Evolutionary conservation across 2,113 vertebrate genomes (phyloP), one percentile per base, ranked within the genome.

Genomic region (Cottus gobio): DNA sequence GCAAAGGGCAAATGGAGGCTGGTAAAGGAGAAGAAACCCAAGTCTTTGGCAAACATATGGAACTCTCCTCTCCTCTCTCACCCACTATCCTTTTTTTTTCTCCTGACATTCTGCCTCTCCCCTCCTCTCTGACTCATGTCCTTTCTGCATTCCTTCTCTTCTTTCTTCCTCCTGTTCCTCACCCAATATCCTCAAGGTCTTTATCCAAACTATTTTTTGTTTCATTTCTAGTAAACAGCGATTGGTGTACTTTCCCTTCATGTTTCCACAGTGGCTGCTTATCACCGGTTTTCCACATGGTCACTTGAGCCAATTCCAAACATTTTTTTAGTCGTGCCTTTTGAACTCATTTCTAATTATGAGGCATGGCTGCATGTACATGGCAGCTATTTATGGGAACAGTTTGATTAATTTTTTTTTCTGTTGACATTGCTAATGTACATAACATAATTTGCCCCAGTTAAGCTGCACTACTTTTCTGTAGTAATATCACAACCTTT

Each of bases 111-210:
- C 50, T 70, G 70, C 70, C 46, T 57, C 57, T 26, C 52, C 42
- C 67, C 61, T 70, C 60, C 72, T 80, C 44, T 66, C 85, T 89
- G 82, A 79, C 83, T 93, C 80, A 80, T 62, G 79, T 90, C 85
- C 80, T 87, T 71, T 58, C 65, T 34, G 15, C 56, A 57, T 85
- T 85, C 75, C 73, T 60, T 79, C 70, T 80, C 42, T 39, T 79
- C 71, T n/a, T 64, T 76, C 52, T 50, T 89, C 61, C 64, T 58
- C 76, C 75, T 79, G 48, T 84, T 69, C 82, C 60, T 71, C 66
- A 57, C 42, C 54, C 80, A 75, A 10, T 62, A 54, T 90, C 78
- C 36, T 64, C 77, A 69, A 50, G 18, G 0, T 77, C 2, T 37
- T 39, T 63, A 46, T 52, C 63, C 22, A 44, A 28, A 62, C 77